phyloP scores from a whole-genome alignment of 1,140 invertebrate genomes.

The Lucilia sericata region DNA sequence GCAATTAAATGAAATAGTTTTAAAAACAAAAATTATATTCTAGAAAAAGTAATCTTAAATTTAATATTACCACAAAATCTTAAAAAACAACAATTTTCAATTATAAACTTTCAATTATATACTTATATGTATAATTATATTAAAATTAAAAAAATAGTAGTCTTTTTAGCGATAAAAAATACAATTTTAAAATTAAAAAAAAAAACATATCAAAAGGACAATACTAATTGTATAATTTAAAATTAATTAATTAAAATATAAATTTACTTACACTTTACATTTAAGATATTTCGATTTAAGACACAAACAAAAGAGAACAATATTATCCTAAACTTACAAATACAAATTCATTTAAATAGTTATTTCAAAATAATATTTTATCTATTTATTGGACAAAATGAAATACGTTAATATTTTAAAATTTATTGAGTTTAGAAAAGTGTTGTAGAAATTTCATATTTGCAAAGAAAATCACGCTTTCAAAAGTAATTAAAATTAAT shows the following conservation, averaged over 20 bases:
- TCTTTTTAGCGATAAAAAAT: background rate
- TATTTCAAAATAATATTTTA: no score
- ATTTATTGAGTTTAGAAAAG: no score
- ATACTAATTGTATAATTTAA: constrained; percentile 42
- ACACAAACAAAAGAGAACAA: background rate
- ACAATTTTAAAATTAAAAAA: constrained; percentile 7
- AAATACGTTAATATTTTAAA: no score
- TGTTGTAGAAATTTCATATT: no score
- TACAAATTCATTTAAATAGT: background rate
- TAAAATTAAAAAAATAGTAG: background rate
- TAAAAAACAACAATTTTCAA: constrained; percentile 55
- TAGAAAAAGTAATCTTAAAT: background rate
- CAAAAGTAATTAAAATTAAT: no score
- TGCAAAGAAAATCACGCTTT: no score
- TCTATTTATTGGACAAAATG: no score
- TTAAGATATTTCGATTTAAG: constrained; percentile 18
- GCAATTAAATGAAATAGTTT: background rate
- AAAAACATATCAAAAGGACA: constrained; percentile 40
- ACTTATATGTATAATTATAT: background rate
- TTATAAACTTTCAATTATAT: constrained; percentile 46
- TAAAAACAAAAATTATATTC: background rate
- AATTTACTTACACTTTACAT: background rate
- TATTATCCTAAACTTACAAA: background rate
- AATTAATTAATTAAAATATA: constrained; percentile 52
- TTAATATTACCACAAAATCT: constrained; percentile 45